A percentile compares a stretch with the other conserved stretches of the same genome.
Conservation (phyloP, 1,140 invertebrate genomes). For the Protaetia brevitarsis region DNA sequence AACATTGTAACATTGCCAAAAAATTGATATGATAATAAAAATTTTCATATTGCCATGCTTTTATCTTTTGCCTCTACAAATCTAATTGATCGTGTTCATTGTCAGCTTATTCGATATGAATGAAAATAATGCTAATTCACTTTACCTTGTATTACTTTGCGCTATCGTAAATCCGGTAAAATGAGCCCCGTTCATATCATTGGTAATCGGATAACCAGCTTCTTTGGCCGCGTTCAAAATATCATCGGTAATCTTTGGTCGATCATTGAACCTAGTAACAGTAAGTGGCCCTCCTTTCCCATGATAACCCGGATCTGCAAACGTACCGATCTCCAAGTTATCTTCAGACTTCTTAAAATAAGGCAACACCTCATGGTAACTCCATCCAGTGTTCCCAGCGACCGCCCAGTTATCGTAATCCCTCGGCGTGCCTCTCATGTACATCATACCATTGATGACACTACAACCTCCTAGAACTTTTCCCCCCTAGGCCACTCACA, state of each 20-base stretch:
- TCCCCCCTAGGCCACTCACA: slow-evolving; percentile 57
- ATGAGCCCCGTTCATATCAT: slow-evolving; percentile 58
- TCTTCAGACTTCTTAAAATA: slow-evolving; percentile 58
- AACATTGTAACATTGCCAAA: too few species aligned
- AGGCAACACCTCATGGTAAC: slow-evolving; percentile 53
- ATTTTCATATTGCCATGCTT: too few species aligned
- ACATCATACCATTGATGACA: slow-evolving; percentile 72
- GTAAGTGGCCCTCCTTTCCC: slow-evolving; percentile 51
- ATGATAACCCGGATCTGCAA: slow-evolving; percentile 49
- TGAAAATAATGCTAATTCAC: too few species aligned
- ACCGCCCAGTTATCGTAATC: slow-evolving; percentile 71
- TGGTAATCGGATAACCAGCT: slow-evolving; percentile 53
- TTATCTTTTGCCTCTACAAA: background rate
- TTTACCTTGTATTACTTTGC: slow-evolving; percentile 43
- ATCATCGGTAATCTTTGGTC: slow-evolving; percentile 53
- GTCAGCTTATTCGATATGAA: background rate
- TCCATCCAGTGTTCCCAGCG: slow-evolving; percentile 44
- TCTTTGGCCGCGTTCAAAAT: slow-evolving; percentile 61
- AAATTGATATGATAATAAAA: too few species aligned
- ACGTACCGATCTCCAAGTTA: slow-evolving; percentile 53
- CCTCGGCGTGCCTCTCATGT: slow-evolving; percentile 64
- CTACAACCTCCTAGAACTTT: slow-evolving; percentile 62
- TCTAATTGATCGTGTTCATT: background rate
- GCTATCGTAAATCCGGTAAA: slow-evolving; percentile 48
- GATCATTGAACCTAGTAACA: slow-evolving; percentile 53